Evolutionary conservation across 2,797 vertebrate genomes (phyloP), one percentile per base, ranked within the genome.

Genomic region (Coregonus suidteri): DNA sequence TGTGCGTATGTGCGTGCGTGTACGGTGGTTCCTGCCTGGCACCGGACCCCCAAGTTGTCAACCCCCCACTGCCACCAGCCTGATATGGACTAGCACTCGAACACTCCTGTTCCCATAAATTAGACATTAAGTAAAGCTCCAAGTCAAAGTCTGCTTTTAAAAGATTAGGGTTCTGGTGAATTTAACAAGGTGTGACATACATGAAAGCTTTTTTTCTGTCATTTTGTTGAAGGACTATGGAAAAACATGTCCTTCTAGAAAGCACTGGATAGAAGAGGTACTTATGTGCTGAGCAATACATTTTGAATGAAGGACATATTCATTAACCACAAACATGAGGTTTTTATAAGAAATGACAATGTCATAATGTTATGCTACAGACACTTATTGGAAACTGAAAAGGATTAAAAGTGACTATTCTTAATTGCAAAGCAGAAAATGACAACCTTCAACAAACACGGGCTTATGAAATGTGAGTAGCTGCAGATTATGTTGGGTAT

Each of bases 151-250:
- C 87, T 91, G 86, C 81, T 88, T 91, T 88, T 84, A 89, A 91
- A 86, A 82, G 68, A 81, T 75, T 81, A 5, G 6, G 41, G 84
- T 88, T 89, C 86, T 88, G 86, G 75, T 81, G 74, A 87, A 79
- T 91, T 93, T 91, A 91, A 92, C 88, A 91, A 93, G 88, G 88
- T 90, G 90, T 84, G 86, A 73, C 69, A 34, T 74, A 83, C 80
- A 88, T 88, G 71, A 89, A 87, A 90, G 74, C 47, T 77, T 83
- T 75, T 75, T 53, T 76, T 35, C 81, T 86, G 77, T 78, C 62
- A 31, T 51, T 76, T 70, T 76, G 71, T 71, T 71, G 70, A 85
- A 79, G 68, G 77, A 64, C 72, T 47, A 16, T 77, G 78, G 65
- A 75, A 86, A 85, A 79, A 87, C 75, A 79, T 81, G 76, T 20